These are phyloP conservation scores for Acropternis orthonyx DNA, from an alignment of 2,797 vertebrate genomes.

Conservation along the genomic window DNA sequence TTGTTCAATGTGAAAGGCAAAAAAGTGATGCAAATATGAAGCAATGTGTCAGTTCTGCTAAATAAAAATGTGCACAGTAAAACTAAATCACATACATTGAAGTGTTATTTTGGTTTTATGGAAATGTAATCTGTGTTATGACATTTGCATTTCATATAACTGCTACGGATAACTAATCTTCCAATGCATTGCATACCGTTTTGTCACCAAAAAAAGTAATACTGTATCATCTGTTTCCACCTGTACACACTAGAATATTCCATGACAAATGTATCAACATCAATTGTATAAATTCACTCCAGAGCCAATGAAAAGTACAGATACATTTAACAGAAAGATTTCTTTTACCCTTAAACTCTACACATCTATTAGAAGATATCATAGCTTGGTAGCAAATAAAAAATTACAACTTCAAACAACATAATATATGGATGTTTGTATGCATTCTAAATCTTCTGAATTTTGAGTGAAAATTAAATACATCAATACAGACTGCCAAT, in stretches of 20 bases:
- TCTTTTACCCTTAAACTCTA: constrained; percentile 17
- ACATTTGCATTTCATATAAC: constrained; percentile 74
- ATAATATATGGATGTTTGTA: constrained; percentile 32
- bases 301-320: constrained; percentile 39
- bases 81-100: constrained; percentile 73
- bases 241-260: constrained; percentile 60
- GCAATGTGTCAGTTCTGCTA: constrained; percentile 65
- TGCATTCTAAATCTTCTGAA: constrained; percentile 32
- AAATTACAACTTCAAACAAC: constrained; percentile 46
- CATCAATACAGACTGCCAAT: background rate
- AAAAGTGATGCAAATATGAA: constrained; percentile 61
- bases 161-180: constrained; percentile 70
- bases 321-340: constrained; percentile 30
- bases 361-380: constrained; percentile 37
- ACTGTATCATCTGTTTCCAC: constrained; percentile 67
- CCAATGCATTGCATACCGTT: constrained; percentile 61
- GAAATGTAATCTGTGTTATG: constrained; percentile 73
- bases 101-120: constrained; percentile 73
- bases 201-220: constrained; percentile 55
- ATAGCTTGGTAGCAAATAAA: constrained; percentile 35
- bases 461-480: constrained; percentile 57
- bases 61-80: constrained; percentile 70
- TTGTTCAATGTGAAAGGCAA: constrained; percentile 54
- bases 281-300: constrained; percentile 47
- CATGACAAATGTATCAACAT: constrained; percentile 54